Percentiles rank a stretch among this genome's conserved stretches.
These are phyloP conservation scores for Raillietiella orientalis DNA, from an alignment of 2,888 invertebrate genomes.

Conservation along the genomic window DNA sequence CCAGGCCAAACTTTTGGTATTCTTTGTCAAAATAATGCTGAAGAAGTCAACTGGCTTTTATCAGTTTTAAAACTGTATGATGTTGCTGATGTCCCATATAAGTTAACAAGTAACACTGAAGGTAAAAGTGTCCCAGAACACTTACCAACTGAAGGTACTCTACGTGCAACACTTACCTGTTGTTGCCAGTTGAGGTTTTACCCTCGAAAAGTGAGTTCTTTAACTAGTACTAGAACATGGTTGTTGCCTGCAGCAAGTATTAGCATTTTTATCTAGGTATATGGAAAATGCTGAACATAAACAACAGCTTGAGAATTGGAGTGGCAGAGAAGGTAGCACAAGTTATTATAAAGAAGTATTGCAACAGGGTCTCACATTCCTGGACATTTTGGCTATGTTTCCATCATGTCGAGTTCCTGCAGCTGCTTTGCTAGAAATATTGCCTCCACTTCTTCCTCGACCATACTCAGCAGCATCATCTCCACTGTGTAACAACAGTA, in stretches of 20 bases:
- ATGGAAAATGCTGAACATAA: neutral
- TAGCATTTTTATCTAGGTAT: neutral
- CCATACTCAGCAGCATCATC: neutral
- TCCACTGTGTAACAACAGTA: neutral
- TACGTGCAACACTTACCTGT: no score
- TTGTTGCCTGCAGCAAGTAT: no score
- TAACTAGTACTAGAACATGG: no score
- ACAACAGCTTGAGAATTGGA: neutral
- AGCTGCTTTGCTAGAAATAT: neutral
- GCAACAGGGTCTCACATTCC: neutral
- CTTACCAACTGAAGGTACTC: no score
- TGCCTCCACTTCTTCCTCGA: neutral
- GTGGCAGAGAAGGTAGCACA: neutral
- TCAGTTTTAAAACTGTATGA: no score
- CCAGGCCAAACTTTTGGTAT: neutral
- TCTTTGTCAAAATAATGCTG: neutral
- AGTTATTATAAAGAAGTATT: neutral
- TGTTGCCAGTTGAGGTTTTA: no score
- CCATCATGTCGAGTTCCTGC: neutral
- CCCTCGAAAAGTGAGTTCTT: no score
- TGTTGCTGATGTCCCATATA: no score
- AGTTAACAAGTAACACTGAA: no score
- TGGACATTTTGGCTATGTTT: neutral
- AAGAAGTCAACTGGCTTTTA: neutral
- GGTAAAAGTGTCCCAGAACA: no score